Percentiles rank a stretch among this genome's conserved stretches.
phyloP scores from a whole-genome alignment of 2,888 invertebrate genomes.

The Lasioglossum leucozonium region DNA sequence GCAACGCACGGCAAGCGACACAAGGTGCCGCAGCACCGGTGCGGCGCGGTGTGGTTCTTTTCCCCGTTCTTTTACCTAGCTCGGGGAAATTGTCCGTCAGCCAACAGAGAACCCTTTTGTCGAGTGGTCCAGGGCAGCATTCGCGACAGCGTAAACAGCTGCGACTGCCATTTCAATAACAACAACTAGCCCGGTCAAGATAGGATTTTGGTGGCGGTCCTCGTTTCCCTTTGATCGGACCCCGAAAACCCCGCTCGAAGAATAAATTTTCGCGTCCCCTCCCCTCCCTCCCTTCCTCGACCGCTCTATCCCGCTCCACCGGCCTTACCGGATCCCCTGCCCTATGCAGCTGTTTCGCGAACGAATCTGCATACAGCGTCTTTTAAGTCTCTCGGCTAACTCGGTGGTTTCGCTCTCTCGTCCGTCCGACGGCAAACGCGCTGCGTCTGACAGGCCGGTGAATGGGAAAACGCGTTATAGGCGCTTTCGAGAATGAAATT shows the following conservation, averaged over 20 bases:
- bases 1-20: neutral
- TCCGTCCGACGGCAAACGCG: neutral
- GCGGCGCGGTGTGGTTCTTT: no score
- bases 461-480: neutral
- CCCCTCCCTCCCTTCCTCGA: neutral
- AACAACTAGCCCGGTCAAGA: neutral
- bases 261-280: neutral
- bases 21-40: neutral
- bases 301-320: neutral
- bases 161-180: constrained; percentile 4
- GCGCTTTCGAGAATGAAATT: neutral
- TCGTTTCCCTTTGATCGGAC: constrained; percentile 1
- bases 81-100: neutral
- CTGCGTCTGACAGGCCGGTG: neutral
- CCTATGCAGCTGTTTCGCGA: neutral
- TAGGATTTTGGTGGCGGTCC: neutral
- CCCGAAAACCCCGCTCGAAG: neutral
- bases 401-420: neutral
- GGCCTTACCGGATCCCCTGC: neutral
- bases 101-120: neutral
- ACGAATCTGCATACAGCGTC: neutral
- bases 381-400: neutral
- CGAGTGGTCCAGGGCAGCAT: neutral
- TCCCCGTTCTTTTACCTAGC: neutral
- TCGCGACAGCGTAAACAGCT: constrained; percentile 1